Conservation (phyloP, 2,888 invertebrate genomes). For the Nemapogon koenigi region DNA sequence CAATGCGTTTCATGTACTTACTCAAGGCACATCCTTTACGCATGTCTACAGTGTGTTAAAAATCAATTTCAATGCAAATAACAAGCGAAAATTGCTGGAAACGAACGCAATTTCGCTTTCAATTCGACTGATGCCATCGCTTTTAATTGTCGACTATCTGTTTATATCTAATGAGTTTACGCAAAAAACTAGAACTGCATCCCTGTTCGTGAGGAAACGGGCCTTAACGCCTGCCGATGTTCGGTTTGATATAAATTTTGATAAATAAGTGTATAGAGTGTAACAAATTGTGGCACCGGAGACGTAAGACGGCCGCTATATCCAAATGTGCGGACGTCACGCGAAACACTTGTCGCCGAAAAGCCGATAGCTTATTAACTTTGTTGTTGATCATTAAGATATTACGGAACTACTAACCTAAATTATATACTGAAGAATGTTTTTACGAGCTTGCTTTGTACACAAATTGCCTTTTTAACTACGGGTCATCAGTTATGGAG, state of each 20-base stretch:
- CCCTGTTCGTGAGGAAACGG: constrained; percentile 21
- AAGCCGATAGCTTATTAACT: not conserved
- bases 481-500: no score
- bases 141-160: constrained; percentile 39
- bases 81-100: constrained; percentile 37
- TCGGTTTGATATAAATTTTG: constrained; percentile 21
- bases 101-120: constrained; percentile 35
- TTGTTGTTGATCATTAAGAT: constrained; percentile 1
- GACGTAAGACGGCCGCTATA: constrained; percentile 20
- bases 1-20: constrained; percentile 34
- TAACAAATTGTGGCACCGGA: constrained; percentile 26
- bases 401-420: constrained; percentile 1
- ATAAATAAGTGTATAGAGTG: constrained; percentile 26
- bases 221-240: constrained; percentile 4
- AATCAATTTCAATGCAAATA: constrained; percentile 52
- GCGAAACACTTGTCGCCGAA: constrained; percentile 21
- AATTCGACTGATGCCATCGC: constrained; percentile 36
- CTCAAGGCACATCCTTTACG: constrained; percentile 39
- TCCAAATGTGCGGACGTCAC: constrained; percentile 27
- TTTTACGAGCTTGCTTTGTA: no score
- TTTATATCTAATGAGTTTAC: constrained; percentile 22
- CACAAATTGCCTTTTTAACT: no score
- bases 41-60: constrained; percentile 23
- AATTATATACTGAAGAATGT: not conserved
- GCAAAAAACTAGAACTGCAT: constrained; percentile 49